Base-by-base conservation (phyloP, 2,888 invertebrate genomes). In the Polyommatus iphigenia region DNA sequence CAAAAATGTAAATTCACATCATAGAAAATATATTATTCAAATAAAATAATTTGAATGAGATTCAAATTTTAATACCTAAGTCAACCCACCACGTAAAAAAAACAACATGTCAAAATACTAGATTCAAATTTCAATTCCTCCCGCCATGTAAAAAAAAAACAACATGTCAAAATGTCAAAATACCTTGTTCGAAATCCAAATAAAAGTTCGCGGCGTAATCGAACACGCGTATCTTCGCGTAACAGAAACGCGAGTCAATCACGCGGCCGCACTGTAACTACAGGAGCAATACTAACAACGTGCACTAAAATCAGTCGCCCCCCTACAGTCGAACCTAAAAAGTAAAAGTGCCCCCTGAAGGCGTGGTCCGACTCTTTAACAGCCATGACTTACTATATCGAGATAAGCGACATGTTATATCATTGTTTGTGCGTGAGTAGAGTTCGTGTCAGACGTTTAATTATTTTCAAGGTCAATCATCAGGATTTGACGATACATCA, bases 271-370 rank as follows among this genome's bases (percentile, higher is more conserved):
- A 85, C 85, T 84, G 67, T 67, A 79, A 85, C 85, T 84, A 82
- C 81, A 82, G 81, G 79, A 81, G 77, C 80, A 77, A 78, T 80
- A 75, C 78, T 77, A 79, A 82, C 80, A 79, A 82, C 80, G 80
- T 80, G 81, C 82, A 78, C 78, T 78, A 81, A 80, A 82, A 79
- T 79, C 78, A 80, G 78, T 81, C 80, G 81, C 84, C 83, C 84
- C 83, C 80, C 84, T 82, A 81, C 81, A 67, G 67, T 77, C 80
- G 76, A 79, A 80, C 73, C 87, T 86, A 87, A 90, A 81, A 92
- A 93, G 93, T 93, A 93, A 93, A 93, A 93, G 93, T 93, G 89
- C 87, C 88, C 92, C 92, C 91, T 87, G 87, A 86, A 90, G 91
- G 91, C 88, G 89, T 88, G 89, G 86, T 85, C 82, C 29, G 67